phyloP scores from a whole-genome alignment of 2,797 vertebrate genomes.

The Muscicapa striata region DNA sequence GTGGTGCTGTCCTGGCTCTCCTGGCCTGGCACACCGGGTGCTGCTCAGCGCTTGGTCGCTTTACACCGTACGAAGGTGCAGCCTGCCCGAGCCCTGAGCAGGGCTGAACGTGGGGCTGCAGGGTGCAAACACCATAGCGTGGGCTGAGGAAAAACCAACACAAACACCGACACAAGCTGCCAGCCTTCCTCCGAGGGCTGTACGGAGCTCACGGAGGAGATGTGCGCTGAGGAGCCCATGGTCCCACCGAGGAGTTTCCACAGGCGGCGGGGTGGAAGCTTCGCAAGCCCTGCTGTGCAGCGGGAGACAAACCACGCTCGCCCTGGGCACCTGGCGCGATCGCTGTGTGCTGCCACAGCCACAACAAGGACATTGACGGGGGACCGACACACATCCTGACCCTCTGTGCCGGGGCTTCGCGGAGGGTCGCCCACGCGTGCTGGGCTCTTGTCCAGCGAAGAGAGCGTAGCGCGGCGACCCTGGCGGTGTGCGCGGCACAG shows the following conservation, averaged over 20 bases:
- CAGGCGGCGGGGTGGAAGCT: background rate
- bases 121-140: fast-evolving
- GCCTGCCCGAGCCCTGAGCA: background rate
- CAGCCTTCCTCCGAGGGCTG: background rate
- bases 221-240: fast-evolving
- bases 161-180: fast-evolving
- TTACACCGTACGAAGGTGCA: fast-evolving
- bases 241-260: background rate
- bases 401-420: background rate
- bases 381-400: background rate
- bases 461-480: background rate
- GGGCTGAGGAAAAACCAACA: fast-evolving
- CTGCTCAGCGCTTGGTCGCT: background rate
- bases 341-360: fast-evolving
- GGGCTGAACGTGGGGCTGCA: fast-evolving
- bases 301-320: fast-evolving
- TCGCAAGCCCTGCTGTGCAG: background rate
- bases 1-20: fast-evolving
- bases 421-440: fast-evolving
- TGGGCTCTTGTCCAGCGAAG: background rate
- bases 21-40: fast-evolving
- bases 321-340: too few species aligned
- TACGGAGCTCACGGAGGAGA: background rate
- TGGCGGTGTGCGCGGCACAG: background rate
- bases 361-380: fast-evolving